Conservation (phyloP, 1,140 invertebrate species). For the Myzus persicae region DNA sequence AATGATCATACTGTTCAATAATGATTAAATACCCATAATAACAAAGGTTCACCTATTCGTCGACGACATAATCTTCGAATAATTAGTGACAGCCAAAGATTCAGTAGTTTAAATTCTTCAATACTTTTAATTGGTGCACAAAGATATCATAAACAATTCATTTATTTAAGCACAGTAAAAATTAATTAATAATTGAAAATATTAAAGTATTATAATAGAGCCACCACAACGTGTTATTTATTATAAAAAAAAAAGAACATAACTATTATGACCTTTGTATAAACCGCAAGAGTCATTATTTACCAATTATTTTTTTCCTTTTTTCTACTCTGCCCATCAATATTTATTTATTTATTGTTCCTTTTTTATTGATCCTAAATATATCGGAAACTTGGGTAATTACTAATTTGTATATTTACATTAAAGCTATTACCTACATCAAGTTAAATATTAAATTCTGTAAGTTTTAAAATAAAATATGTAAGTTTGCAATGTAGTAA, state of each 20-base stretch:
- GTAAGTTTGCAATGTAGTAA: too few relatives aligned
- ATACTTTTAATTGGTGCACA: neutral
- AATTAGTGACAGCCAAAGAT: neutral
- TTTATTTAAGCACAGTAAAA: neutral
- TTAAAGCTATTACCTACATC: too few relatives aligned
- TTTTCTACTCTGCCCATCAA: too few relatives aligned
- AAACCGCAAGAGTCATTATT: too few relatives aligned
- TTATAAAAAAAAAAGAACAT: neutral
- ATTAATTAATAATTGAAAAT: neutral
- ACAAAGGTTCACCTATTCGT: neutral
- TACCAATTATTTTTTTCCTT: too few relatives aligned
- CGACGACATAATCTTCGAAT: neutral
- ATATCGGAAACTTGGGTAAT: too few relatives aligned
- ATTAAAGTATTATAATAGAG: neutral
- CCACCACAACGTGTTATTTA: neutral
- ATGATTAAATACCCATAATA: neutral
- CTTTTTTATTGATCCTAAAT: too few relatives aligned
- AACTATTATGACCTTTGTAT: neutral
- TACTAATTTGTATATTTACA: too few relatives aligned
- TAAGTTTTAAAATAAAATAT: too few relatives aligned
- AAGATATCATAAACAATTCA: neutral
- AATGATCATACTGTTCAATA: neutral
- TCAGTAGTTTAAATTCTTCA: neutral
- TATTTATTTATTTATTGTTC: too few relatives aligned
- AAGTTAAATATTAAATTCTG: too few relatives aligned